Base-by-base conservation (phyloP, 2,113 vertebrate species). In the Catagonus wagneri region DNA sequence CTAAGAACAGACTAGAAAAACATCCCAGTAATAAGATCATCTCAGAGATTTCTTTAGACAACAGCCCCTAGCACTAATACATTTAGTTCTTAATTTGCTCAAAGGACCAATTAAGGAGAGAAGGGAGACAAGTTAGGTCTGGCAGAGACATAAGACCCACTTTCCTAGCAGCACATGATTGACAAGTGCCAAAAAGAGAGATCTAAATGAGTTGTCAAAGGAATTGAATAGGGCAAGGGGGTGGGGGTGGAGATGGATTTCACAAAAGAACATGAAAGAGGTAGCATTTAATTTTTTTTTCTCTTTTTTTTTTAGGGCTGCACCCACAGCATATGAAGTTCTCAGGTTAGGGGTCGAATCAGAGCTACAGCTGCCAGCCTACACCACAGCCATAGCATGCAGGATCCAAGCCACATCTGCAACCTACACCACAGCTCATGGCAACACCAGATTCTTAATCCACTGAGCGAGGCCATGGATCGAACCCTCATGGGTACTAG, bases 21-120 rank as follows among this genome's bases (percentile, higher is more conserved):
- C n/a, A 85, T 68, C 17, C n/a, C 36, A 84, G 29, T 22, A 90
- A 52, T 68, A 69, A 76, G 27, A 87, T 13, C 29, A 56, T 79
- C 72, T 96, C 54, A 83, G 19, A 90, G 36, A 93, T 83, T 76
- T 95, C 60, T 60, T 83, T 56, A 88, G 4, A 56, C 12, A 71
- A 81, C 0, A 74, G 36, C 17, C 85, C 86, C 25, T 61, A 66
- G 44, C 7, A 87, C 58, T 71, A 58, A 89, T 25, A 65, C 3
- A 44, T 65, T 50, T 34, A 74, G 6, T 89, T 25, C 60, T 90
- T 63, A 81, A 39, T 69, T 88, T 94, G 61, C 39, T 89, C 44
- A 84, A 95, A 88, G 89, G 54, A 90, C 50, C 69, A 93, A 83
- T 20, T 83, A 63, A 17, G 25, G 56, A 76, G 25, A 75, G 19